Base-by-base conservation (phyloP, 2,888 invertebrate genomes). In the Lasioglossum vierecki region DNA sequence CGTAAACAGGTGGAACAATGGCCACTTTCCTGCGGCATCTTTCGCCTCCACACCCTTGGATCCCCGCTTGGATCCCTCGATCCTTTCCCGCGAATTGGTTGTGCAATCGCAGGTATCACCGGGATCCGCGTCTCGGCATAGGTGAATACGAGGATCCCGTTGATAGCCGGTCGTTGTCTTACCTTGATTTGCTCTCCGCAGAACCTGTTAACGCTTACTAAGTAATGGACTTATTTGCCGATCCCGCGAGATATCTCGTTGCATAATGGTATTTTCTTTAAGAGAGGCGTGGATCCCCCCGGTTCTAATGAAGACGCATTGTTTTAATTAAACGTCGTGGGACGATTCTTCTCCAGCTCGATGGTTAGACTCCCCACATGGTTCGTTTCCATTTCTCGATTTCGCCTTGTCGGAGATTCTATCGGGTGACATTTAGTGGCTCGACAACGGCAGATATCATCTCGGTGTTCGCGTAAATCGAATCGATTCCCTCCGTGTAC, bases 201-300 rank as follows among this genome's bases (percentile, higher is more conserved):
- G 49, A 75, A 78, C 85, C 85, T 77, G 85, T 85, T 82, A 82
- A 86, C 85, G 86, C 85, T 86, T 82, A 86, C 85, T 85, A 85
- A 86, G 74, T 85, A 82, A 86, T 85, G 82, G 80, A 85, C 86
- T 85, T 85, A 86, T 86, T 85, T 60, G 74, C 82, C 77, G 85
- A 85, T 85, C 75, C n/a, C 13, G 44, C 35, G 71, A 53, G 76
- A 39, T 22, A 82, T 11, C 72, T 4, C 68, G 73, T 85, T 79
- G 53, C 60, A 81, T 86, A 86, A 86, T 84, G 41, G 72, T 26
- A 71, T 74, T 70, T 74, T 76, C 85, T 39, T 39, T 75, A 80
- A 57, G 18, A 41, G 22, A 39, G 35, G 53, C 63, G 44, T 63
- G 39, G 49, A 63, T 39, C 73, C 44, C 49, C 22, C 63, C 6